phyloP scores from a whole-genome alignment of 1,140 invertebrate genomes.

The Pseudomyrmex dendroicus region DNA sequence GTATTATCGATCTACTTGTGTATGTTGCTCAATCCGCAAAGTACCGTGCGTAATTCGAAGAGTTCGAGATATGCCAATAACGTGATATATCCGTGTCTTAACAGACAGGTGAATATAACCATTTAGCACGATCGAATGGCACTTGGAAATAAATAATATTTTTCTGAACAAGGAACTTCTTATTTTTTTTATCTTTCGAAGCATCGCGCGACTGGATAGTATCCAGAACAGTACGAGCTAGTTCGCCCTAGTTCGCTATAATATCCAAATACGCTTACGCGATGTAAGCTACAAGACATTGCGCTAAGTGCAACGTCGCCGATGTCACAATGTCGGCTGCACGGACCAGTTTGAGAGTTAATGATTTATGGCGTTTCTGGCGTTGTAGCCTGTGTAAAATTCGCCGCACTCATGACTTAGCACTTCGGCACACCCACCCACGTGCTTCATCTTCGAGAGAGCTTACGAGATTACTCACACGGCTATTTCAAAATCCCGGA shows the following conservation, averaged over 20 bases:
- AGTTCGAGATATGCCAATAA: slow-evolving; percentile 20
- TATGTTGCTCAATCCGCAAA: not conserved
- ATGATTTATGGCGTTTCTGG: slow-evolving; percentile 51
- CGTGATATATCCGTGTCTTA: too few relatives aligned
- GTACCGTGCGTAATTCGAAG: slow-evolving; percentile 4
- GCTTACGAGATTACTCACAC: slow-evolving; percentile 35
- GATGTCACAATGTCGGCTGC: slow-evolving; percentile 43
- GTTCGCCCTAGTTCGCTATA: slow-evolving; percentile 30
- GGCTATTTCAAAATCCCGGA: slow-evolving; percentile 41
- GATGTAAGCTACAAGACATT: slow-evolving; percentile 44
- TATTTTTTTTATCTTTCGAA: not conserved
- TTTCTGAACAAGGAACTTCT: not conserved
- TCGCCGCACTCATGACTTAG: slow-evolving; percentile 30
- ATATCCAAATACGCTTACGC: slow-evolving; percentile 39
- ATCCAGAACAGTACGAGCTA: not conserved
- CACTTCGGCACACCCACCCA: slow-evolving; percentile 27
- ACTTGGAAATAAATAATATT: not conserved
- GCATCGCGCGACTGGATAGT: not conserved
- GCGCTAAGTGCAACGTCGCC: slow-evolving; percentile 38
- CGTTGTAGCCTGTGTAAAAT: slow-evolving; percentile 42
- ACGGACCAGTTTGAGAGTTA: slow-evolving; percentile 47
- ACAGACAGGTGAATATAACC: not conserved
- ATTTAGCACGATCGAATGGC: too few relatives aligned
- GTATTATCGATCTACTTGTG: not conserved
- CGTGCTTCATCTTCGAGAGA: slow-evolving; percentile 30